Evolutionary conservation across 2,113 vertebrate species (phyloP), one percentile per base, ranked within the genome.

Genomic region (Anguilla japonica): DNA sequence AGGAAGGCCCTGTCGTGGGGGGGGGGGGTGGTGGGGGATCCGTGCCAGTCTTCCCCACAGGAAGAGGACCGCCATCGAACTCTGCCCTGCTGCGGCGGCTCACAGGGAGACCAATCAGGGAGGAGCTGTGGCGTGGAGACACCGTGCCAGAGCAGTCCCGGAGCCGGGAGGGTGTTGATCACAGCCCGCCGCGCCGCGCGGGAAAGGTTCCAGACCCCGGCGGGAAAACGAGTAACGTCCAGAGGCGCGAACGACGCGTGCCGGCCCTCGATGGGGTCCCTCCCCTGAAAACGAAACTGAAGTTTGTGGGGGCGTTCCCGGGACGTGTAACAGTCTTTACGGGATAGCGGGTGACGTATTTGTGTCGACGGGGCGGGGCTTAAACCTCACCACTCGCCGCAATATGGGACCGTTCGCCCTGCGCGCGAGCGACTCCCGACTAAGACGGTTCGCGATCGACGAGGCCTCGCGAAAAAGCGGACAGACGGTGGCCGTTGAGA

Each of bases 141-240:
- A n/a, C n/a, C n/a, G n/a, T n/a, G n/a, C n/a, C n/a, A n/a, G n/a
- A n/a, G n/a, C n/a, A n/a, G n/a, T n/a, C n/a, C n/a, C n/a, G n/a
- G n/a, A n/a, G n/a, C n/a, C n/a, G n/a, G n/a, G n/a, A n/a, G n/a
- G n/a, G n/a, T n/a, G n/a, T n/a, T 92, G 93, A 94, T 95, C 93
- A 94, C 91, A 82, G 91, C 92, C 89, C 92, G 93, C 91, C 91
- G 89, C 53, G 85, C 88, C 89, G 83, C 75, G 93, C 87, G 13
- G 13, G 11, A 84, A 86, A 84, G 92, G 84, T 85, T 26, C 92
- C 87, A 87, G 86, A 91, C 90, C 92, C 84, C 60, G 81, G 89
- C 79, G 41, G 87, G 26, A 60, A 41, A 91, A 88, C 46, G 29
- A 56, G 41, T 18, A 60, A 14, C 4, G 15, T 26, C 20, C 71